Evolutionary conservation across 2,888 invertebrate species (phyloP).

Genomic region (Oscheius sp.): DNA sequence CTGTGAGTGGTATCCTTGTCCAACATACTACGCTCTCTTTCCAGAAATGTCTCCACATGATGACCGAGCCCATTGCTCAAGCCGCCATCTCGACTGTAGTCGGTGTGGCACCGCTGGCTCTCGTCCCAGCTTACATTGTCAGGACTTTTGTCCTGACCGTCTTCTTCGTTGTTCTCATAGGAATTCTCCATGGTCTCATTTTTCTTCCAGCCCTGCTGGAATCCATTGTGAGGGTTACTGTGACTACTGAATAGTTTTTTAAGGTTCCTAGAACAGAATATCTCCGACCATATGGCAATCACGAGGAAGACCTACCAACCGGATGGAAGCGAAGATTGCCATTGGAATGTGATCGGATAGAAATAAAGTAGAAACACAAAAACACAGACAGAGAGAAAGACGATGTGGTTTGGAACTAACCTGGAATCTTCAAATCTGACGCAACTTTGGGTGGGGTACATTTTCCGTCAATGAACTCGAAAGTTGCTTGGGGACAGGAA

Average conservation of each 20-base stretch:
- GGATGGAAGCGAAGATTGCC: background rate
- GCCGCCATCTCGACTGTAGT: constrained; percentile 68
- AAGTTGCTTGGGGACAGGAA: too few species aligned
- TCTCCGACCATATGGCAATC: constrained; percentile 37
- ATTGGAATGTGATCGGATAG: too few species aligned
- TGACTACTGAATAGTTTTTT: background rate
- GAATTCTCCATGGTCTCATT: constrained; percentile 65
- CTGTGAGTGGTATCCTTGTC: too few species aligned
- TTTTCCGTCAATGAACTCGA: too few species aligned
- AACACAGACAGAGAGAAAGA: too few species aligned
- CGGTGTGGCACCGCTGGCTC: constrained; percentile 63
- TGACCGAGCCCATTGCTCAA: constrained; percentile 67
- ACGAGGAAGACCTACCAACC: constrained; percentile 3
- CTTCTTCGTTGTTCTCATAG: constrained; percentile 67
- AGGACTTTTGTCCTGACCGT: constrained; percentile 71
- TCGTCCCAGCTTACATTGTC: constrained; percentile 69
- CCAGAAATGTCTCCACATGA: constrained; percentile 63
- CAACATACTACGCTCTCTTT: background rate
- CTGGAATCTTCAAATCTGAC: background rate
- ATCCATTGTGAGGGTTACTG: constrained; percentile 49
- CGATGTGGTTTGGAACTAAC: background rate
- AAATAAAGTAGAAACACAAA: too few species aligned
- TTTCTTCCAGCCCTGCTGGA: constrained; percentile 69
- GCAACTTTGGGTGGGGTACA: too few species aligned
- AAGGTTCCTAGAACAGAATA: constrained; percentile 46